These are phyloP conservation scores for Erinaceus europaeus DNA, from an alignment of 2,113 vertebrate species.

Conservation along the genomic window DNA sequence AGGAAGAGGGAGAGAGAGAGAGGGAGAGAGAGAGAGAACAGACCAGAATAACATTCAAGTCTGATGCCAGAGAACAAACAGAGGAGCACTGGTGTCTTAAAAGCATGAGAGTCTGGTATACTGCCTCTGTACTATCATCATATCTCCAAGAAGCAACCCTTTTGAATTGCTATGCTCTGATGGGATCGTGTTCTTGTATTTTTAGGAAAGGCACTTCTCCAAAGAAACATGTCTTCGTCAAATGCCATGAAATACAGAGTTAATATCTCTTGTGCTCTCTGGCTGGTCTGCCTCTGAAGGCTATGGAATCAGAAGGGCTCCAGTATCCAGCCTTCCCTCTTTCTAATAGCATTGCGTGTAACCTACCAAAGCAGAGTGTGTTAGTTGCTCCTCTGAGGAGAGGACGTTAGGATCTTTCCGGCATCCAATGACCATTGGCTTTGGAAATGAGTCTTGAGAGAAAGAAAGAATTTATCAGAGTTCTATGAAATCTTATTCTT, in stretches of 20 bases:
- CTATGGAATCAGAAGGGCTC: background rate
- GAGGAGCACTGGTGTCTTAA: too few species aligned
- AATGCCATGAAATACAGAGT: background rate
- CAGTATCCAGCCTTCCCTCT: background rate
- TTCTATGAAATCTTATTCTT: background rate
- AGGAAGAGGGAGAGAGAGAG: too few species aligned
- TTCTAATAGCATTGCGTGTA: background rate
- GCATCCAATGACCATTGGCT: background rate
- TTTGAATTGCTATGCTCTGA: background rate
- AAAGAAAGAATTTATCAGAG: background rate
- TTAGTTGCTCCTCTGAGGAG: background rate
- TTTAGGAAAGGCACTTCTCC: background rate
- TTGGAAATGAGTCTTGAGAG: background rate
- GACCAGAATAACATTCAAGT: too few species aligned
- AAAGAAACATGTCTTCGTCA: background rate
- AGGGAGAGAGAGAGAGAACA: too few species aligned
- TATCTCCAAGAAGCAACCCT: background rate
- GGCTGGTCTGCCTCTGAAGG: background rate
- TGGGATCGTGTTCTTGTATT: background rate
- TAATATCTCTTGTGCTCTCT: background rate
- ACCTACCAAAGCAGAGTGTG: background rate
- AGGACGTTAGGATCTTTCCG: background rate
- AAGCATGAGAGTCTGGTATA: too few species aligned
- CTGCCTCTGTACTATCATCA: too few species aligned
- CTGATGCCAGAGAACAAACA: too few species aligned